Conservation (phyloP, 2,113 vertebrate species). For the Hepsetus odoe region DNA sequence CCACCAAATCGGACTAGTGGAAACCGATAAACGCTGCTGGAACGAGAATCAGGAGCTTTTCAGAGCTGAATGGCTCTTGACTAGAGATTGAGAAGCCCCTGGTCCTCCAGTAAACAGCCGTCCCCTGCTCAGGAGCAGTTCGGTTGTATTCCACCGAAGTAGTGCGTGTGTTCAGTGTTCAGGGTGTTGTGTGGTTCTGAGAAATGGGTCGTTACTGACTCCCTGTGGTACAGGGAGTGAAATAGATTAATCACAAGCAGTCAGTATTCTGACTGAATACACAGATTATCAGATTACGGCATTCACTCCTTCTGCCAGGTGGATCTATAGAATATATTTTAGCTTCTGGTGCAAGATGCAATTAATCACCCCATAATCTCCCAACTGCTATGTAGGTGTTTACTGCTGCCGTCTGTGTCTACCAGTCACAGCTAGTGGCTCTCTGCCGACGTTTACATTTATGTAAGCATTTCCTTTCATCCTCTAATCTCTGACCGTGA, state of each 20-base stretch:
- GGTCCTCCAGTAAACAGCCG: neutral
- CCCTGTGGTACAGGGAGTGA: slow-evolving; percentile 65
- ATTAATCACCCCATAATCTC: slow-evolving; percentile 52
- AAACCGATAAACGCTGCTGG: slow-evolving; percentile 64
- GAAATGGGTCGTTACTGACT: slow-evolving; percentile 54
- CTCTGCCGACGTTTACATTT: slow-evolving; percentile 22
- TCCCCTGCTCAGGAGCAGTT: neutral
- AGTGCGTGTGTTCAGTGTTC: slow-evolving; percentile 7
- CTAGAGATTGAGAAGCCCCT: slow-evolving; percentile 49
- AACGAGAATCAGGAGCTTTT: slow-evolving; percentile 74
- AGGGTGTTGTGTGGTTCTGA: slow-evolving; percentile 38
- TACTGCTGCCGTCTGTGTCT: slow-evolving; percentile 20
- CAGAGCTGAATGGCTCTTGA: slow-evolving; percentile 66
- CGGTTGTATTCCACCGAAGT: slow-evolving; percentile 32
- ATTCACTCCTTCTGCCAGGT: slow-evolving; percentile 60
- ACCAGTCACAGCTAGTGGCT: slow-evolving; percentile 14
- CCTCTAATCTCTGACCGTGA: neutral
- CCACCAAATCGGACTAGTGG: slow-evolving; percentile 55
- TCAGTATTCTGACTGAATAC: slow-evolving; percentile 72
- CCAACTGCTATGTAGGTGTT: slow-evolving; percentile 30
- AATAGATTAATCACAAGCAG: slow-evolving; percentile 69
- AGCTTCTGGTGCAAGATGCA: slow-evolving; percentile 46
- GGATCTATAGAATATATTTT: slow-evolving; percentile 57
- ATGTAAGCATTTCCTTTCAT: slow-evolving; percentile 18
- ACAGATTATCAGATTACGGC: slow-evolving; percentile 75